These are phyloP conservation scores for Macrosoma leucophasiata DNA, from an alignment of 2,888 invertebrate species.

Conservation along the genomic window DNA sequence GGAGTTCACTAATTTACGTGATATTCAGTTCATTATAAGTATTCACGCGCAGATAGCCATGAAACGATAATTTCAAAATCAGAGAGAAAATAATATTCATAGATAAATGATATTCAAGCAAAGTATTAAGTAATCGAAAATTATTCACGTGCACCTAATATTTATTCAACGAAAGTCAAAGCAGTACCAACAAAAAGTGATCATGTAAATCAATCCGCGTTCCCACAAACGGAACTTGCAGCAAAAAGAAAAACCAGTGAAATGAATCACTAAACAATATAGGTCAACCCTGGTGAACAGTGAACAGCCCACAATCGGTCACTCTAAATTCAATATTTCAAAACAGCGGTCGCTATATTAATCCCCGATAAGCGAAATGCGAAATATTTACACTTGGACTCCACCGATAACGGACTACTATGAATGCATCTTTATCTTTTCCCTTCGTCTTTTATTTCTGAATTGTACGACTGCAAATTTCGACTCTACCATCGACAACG, in stretches of 20 bases:
- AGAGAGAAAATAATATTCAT: too few species aligned
- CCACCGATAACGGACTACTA: conserved; percentile 60
- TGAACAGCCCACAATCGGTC: conserved; percentile 44
- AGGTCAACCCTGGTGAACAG: conserved; percentile 35
- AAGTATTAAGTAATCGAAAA: too few species aligned
- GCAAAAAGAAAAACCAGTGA: conserved; percentile 18
- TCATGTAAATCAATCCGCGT: too few species aligned
- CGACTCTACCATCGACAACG: conserved; percentile 19
- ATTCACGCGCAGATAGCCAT: too few species aligned
- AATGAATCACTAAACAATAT: conserved; percentile 32
- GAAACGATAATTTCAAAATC: conserved; percentile 2
- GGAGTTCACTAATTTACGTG: too few species aligned
- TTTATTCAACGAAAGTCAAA: too few species aligned
- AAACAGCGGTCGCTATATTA: conserved; percentile 47
- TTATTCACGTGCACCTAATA: too few species aligned
- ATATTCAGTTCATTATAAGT: too few species aligned
- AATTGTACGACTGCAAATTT: conserved; percentile 12
- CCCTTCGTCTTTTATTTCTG: conserved; percentile 39
- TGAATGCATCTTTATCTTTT: conserved; percentile 67
- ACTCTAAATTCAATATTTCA: conserved; percentile 58
- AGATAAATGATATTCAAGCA: too few species aligned
- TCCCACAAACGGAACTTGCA: too few species aligned
- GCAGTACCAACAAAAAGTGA: too few species aligned
- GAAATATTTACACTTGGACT: conserved; percentile 66
- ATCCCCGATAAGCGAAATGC: conserved; percentile 63